phyloP scores from a whole-genome alignment of 2,797 vertebrate genomes.

The Notoglanidium macrostoma region DNA sequence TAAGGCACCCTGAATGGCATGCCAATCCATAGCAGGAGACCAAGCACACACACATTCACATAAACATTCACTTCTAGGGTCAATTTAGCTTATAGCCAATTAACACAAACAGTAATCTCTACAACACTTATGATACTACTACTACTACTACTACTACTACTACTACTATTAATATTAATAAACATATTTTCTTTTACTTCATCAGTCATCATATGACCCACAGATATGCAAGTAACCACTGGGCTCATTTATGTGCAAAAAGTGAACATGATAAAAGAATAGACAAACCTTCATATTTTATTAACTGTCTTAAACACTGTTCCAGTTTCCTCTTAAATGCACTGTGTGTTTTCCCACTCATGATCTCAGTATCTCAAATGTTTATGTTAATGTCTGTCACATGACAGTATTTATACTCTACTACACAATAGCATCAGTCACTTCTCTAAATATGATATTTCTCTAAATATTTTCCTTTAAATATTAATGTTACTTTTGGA shows the following conservation, averaged over 20 bases:
- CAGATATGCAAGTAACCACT: background rate
- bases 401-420: background rate
- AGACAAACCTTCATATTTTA: background rate
- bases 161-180: background rate
- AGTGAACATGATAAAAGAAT: background rate
- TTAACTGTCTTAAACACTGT: background rate
- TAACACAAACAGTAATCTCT: background rate
- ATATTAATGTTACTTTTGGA: background rate
- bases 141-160: background rate
- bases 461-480: background rate
- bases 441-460: no score
- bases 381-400: background rate
- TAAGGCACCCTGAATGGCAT: background rate
- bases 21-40: background rate
- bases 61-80: background rate
- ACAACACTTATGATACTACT: background rate
- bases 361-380: conserved; percentile 6
- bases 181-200: background rate
- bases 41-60: background rate
- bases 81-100: background rate
- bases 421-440: background rate
- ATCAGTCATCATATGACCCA: background rate
- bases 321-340: background rate
- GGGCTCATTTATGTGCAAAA: background rate
- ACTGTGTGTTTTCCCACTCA: background rate